phyloP scores from a whole-genome alignment of 2,797 vertebrate genomes.

The Danio tinwini region DNA sequence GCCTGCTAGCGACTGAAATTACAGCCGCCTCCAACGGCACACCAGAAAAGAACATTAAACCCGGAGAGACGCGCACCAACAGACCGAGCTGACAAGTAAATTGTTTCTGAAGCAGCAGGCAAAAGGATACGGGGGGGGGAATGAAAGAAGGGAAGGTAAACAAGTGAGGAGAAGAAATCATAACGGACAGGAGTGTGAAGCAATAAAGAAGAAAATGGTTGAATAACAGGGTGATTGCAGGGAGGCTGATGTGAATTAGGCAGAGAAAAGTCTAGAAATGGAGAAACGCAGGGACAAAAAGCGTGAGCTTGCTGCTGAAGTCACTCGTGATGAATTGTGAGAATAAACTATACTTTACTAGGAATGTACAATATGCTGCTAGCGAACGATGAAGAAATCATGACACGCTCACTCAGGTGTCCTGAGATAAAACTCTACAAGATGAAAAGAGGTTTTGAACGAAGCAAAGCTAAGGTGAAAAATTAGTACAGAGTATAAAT shows the following conservation, averaged over 20 bases:
- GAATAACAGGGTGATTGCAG: conserved; percentile 58
- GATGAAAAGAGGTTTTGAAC: neutral
- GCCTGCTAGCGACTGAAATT: conserved; percentile 61
- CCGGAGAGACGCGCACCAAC: conserved; percentile 36
- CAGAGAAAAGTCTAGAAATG: conserved; percentile 68
- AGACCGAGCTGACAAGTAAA: conserved; percentile 72
- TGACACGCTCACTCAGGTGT: neutral
- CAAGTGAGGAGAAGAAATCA: conserved; percentile 59
- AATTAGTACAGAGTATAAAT: neutral
- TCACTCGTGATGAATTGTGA: neutral
- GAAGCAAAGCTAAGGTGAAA: neutral
- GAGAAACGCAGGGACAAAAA: conserved; percentile 62
- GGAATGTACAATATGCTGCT: neutral
- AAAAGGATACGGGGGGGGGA: conserved; percentile 64
- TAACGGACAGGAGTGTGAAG: conserved; percentile 56
- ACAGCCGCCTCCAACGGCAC: conserved; percentile 46
- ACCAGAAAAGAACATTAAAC: conserved; percentile 53
- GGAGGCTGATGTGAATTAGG: conserved; percentile 61
- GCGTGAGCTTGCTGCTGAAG: conserved; percentile 21
- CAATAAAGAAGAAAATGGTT: conserved; percentile 64
- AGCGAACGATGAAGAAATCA: conserved; percentile 4
- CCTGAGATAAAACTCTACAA: neutral
- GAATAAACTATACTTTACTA: neutral
- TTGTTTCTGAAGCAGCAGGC: conserved; percentile 69
- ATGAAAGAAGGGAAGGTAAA: conserved; percentile 63